Percentiles rank a stretch among this genome's conserved stretches.
phyloP scores from a whole-genome alignment of 2,113 vertebrate genomes.

The Platysternon megacephalum region DNA sequence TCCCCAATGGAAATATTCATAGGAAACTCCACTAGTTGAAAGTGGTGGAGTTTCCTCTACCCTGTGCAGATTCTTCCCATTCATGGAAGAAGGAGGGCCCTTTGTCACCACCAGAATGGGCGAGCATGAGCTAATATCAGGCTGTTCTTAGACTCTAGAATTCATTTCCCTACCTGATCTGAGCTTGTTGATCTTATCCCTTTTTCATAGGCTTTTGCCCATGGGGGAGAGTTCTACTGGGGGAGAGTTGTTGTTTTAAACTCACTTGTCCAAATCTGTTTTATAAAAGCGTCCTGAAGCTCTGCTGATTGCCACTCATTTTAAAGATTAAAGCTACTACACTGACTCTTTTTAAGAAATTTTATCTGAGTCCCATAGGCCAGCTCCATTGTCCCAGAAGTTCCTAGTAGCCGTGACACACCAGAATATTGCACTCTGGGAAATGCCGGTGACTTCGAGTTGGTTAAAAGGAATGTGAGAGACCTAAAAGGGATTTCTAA shows the following conservation, averaged over 20 bases:
- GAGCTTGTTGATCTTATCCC: background rate
- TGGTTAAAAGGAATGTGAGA: background rate
- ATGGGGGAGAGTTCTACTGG: accelerated
- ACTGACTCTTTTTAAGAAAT: background rate
- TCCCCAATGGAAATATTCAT: background rate
- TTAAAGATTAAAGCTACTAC: background rate
- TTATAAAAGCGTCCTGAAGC: background rate
- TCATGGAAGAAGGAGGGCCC: background rate
- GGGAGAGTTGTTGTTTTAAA: background rate
- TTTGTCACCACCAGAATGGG: background rate
- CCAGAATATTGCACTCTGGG: background rate
- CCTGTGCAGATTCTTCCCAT: background rate
- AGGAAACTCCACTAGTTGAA: background rate
- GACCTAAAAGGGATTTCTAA: background rate
- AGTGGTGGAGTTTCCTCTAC: background rate
- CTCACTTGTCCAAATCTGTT: background rate
- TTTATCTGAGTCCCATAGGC: background rate
- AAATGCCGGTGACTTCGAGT: background rate
- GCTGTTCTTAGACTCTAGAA: accelerated
- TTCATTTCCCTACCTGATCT: background rate
- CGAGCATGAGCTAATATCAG: background rate
- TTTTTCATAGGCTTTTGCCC: background rate
- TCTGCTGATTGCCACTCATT: background rate
- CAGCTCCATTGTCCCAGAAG: background rate
- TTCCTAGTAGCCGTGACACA: accelerated